Base-by-base conservation (phyloP, 2,888 invertebrate species). In the Cephus runcator region DNA sequence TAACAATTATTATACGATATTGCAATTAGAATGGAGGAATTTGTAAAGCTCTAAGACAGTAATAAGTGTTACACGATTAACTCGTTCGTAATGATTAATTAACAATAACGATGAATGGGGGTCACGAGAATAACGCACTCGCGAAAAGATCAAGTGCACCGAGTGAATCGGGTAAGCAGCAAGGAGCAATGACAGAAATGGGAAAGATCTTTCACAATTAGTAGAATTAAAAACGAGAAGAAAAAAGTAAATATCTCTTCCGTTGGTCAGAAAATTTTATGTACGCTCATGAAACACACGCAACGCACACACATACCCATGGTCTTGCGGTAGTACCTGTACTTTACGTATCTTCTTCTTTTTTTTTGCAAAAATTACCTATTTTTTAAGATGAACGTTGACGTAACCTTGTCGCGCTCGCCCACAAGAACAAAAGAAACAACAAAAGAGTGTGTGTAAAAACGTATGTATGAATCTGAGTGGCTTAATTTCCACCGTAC, bases 291-390 rank as follows among this genome's bases (percentile, higher is more conserved):
- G 56, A 23, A 56, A 23, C 56, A 56, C 56, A 56, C 56, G 15
- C 56, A 56, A 56, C 56, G 56, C 56, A 56, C 56, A 56, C 56
- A 56, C 56, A 56, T 23, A 56, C 56, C 23, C 23, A 56, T 23
- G 56, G 75, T 81, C 79, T 78, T 83, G 81, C 85, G 85, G 84
- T 84, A 83, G 88, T 88, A 89, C 88, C 88, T 89, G 87, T 88
- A 86, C 83, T 87, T 85, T 85, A 83, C 86, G 86, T 88, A 87
- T 86, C 87, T 85, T 85, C 85, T 73, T 77, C 31, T 79, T 78
- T 75, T 79, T 81, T 80, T 78, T 77, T 77, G 34, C 78, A 75
- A 80, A 81, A 83, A 84, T 82, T 82, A 83, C 83, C 81, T 88
- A 87, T 84, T 87, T 87, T 56, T 83, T 87, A 87, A 88, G 85